These are phyloP conservation scores for Cryptocheilus praepositus DNA, from an alignment of 2,888 invertebrate species.

Conservation along the genomic window DNA sequence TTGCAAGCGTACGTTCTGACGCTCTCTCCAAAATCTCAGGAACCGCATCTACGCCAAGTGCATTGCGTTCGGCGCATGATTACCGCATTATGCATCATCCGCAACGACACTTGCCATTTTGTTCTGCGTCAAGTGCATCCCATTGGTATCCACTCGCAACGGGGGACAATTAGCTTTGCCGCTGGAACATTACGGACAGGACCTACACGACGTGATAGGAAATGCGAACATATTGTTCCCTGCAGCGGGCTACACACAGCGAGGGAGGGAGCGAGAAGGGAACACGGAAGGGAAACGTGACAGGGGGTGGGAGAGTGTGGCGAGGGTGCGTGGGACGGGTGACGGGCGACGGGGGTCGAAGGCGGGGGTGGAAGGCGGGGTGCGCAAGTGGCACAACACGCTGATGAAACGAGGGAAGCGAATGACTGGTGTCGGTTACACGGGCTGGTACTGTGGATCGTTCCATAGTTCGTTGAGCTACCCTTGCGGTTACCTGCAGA, in stretches of 20 bases:
- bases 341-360: slow-evolving; percentile 41
- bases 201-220: slow-evolving; percentile 45
- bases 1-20: too few species aligned
- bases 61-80: too few species aligned
- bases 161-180: slow-evolving; percentile 38
- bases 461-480: slow-evolving; percentile 53
- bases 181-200: slow-evolving; percentile 39
- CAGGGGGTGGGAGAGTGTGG: slow-evolving; percentile 8
- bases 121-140: too few species aligned
- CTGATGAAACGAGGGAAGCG: slow-evolving; percentile 65
- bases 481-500: slow-evolving; percentile 60
- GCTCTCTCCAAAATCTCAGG: too few species aligned
- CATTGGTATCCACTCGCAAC: too few species aligned
- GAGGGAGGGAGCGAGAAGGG: too few species aligned
- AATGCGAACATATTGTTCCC: slow-evolving; percentile 64
- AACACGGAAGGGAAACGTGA: not conserved
- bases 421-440: slow-evolving; percentile 73
- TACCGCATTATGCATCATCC: too few species aligned
- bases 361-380: too few species aligned
- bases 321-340: slow-evolving; percentile 32
- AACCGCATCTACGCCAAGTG: too few species aligned
- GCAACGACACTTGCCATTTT: too few species aligned
- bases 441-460: slow-evolving; percentile 67
- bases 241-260: too few species aligned
- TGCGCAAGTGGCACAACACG: slow-evolving; percentile 66